A percentile compares a stretch with the other conserved stretches of the same genome.
phyloP scores from a whole-genome alignment of 2,113 vertebrate genomes.

The Gallinago paraguaiae region DNA sequence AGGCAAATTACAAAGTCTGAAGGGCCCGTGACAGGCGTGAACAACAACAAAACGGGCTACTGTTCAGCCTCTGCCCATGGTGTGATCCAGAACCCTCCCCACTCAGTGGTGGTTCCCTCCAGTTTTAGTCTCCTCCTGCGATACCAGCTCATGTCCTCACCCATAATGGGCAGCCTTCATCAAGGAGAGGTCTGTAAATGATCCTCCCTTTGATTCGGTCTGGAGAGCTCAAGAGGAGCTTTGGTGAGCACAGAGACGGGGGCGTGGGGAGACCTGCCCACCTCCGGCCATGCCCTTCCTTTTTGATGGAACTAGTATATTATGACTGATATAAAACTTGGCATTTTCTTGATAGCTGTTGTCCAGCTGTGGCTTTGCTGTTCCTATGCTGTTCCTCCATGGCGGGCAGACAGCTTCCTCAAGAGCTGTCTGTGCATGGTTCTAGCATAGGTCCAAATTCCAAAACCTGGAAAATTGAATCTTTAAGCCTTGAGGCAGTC shows the following conservation, averaged over 20 bases:
- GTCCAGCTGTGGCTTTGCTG: background rate
- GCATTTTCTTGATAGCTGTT: background rate
- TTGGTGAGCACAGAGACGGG: background rate
- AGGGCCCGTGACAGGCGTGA: background rate
- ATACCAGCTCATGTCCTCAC: background rate
- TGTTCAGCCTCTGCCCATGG: fast-evolving
- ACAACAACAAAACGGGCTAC: fast-evolving
- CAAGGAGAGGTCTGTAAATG: background rate
- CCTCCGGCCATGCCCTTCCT: background rate
- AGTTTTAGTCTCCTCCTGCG: background rate
- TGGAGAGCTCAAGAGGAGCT: background rate
- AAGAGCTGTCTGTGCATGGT: background rate
- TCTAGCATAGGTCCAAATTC: background rate
- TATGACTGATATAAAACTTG: fast-evolving
- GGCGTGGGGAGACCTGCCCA: background rate
- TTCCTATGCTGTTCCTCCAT: background rate
- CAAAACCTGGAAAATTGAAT: background rate
- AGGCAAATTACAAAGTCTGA: background rate
- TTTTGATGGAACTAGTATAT: background rate
- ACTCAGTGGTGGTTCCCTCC: fast-evolving
- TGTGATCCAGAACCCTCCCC: background rate
- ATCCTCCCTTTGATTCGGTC: fast-evolving
- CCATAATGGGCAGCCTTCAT: background rate
- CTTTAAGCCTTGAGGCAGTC: background rate
- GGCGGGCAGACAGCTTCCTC: background rate